A percentile compares a stretch with the other conserved stretches of the same genome.
Conservation (phyloP, 2,797 vertebrate genomes). For the Sarcophilus harrisii region DNA sequence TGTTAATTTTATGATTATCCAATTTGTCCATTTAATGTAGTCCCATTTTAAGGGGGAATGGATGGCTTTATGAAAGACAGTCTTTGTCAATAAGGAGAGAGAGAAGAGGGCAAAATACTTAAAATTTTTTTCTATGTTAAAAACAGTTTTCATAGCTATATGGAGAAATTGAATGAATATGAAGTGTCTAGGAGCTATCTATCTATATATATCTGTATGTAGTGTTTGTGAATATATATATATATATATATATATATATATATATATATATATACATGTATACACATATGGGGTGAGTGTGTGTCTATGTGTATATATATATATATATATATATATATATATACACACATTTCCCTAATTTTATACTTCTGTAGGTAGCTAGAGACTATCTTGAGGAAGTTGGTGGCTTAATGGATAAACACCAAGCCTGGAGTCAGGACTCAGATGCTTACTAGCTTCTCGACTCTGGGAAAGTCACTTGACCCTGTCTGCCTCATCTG, state of each 20-base stretch:
- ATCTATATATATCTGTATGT: too few relatives aligned
- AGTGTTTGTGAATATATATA: too few relatives aligned
- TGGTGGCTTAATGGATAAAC: background rate
- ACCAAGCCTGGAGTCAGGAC: background rate
- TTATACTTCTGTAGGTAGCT: background rate
- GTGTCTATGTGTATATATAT: too few relatives aligned
- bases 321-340: too few relatives aligned
- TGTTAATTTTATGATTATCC: background rate
- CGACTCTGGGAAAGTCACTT: background rate
- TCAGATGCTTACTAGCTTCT: background rate
- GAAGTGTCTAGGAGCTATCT: background rate
- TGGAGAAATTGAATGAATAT: background rate
- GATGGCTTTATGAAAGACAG: background rate
- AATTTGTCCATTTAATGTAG: background rate
- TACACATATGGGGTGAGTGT: too few relatives aligned
- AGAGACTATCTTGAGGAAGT: background rate
- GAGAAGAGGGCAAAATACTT: background rate
- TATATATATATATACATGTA: too few relatives aligned
- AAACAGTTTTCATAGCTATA: background rate
- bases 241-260: too few relatives aligned
- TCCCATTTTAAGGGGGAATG: background rate
- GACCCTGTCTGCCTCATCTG: background rate
- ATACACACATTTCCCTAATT: background rate
- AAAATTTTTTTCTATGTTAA: background rate
- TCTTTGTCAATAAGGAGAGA: background rate